These are phyloP conservation scores for Acromyrmex echinatior DNA, from an alignment of 1,140 invertebrate genomes.

Conservation along the genomic window DNA sequence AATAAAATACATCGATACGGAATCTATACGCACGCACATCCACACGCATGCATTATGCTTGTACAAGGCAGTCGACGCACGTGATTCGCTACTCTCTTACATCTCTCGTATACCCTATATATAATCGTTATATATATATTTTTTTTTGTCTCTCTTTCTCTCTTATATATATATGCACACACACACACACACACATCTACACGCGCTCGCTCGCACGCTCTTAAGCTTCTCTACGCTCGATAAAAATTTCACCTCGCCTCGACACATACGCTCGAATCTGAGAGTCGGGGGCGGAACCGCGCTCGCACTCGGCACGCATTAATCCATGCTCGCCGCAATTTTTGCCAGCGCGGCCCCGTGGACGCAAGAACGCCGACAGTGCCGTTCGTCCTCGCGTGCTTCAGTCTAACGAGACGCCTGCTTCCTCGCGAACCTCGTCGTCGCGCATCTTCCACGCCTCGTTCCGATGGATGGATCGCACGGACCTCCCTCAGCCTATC, in stretches of 20 bases:
- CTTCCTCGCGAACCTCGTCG: conserved; percentile 16
- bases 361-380: conserved; percentile 12
- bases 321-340: conserved; percentile 30
- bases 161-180: background rate
- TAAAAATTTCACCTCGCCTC: conserved; percentile 50
- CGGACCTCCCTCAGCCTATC: background rate
- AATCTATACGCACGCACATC: conserved; percentile 59
- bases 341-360: conserved; percentile 34
- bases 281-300: conserved; percentile 39
- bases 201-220: conserved; percentile 5
- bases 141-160: background rate
- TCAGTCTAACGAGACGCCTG: conserved; percentile 57
- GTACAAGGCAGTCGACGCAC: conserved; percentile 46
- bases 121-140: conserved; percentile 45
- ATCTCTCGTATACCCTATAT: conserved; percentile 37
- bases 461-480: background rate
- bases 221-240: conserved; percentile 58
- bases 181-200: background rate
- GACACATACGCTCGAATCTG: conserved; percentile 49
- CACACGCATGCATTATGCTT: conserved; percentile 57
- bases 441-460: conserved; percentile 19
- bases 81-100: conserved; percentile 44
- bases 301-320: conserved; percentile 41
- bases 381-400: conserved; percentile 40
- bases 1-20: conserved; percentile 85